phyloP scores from a whole-genome alignment of 1,140 invertebrate genomes.

The Limonius californicus region DNA sequence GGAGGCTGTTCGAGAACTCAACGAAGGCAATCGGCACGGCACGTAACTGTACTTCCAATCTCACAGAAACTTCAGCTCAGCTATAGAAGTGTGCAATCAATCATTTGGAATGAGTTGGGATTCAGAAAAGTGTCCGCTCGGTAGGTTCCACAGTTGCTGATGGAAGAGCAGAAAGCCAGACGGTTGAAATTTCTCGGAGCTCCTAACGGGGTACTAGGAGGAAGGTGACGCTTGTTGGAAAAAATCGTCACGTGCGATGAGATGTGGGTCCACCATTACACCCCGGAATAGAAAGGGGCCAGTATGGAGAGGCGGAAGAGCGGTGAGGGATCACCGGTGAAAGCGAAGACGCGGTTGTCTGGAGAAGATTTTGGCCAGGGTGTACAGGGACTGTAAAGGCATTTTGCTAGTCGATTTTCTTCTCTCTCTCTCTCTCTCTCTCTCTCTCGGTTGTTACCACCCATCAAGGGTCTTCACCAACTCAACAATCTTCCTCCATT shows the following conservation, averaged over 20 bases:
- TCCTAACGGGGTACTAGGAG: neutral
- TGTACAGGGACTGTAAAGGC: neutral
- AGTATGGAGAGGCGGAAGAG: conserved; percentile 12
- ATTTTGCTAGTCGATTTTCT: no score
- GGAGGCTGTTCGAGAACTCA: neutral
- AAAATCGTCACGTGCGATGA: conserved; percentile 12
- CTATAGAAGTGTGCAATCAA: neutral
- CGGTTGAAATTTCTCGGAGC: conserved; percentile 4
- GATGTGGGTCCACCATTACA: conserved; percentile 21
- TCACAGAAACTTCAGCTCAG: neutral
- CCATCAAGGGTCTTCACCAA: no score
- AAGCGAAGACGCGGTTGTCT: conserved; percentile 3
- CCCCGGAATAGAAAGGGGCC: neutral
- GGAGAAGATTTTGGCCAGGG: conserved; percentile 14
- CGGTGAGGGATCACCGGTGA: neutral
- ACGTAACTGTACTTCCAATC: neutral
- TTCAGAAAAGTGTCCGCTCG: neutral
- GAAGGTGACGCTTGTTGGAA: neutral
- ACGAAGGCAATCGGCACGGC: neutral
- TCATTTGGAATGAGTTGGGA: neutral
- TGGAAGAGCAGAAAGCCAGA: no score
- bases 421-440: no score
- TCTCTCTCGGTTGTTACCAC: no score
- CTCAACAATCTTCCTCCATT: no score
- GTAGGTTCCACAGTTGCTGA: neutral